Percentiles rank a stretch among this genome's conserved stretches.
Conservation (phyloP, 2,888 invertebrate genomes). For the Trissolcus brochymenae region DNA sequence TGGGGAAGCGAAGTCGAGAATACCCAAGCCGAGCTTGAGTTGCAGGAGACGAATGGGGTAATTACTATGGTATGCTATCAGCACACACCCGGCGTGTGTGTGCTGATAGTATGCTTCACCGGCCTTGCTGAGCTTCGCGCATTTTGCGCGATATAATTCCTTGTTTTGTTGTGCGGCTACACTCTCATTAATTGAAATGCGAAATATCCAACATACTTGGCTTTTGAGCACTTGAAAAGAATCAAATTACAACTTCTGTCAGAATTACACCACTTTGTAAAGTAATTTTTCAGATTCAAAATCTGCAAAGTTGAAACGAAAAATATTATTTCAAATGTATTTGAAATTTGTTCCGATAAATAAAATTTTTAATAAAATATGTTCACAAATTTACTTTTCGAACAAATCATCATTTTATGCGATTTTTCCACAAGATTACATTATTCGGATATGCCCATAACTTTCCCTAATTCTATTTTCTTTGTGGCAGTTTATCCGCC, state of each 20-base stretch:
- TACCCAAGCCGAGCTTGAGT: constrained; percentile 60
- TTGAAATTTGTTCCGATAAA: background rate
- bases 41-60: constrained; percentile 64
- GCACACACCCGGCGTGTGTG: constrained; percentile 60
- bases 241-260: background rate
- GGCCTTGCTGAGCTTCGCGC: constrained; percentile 59
- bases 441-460: background rate
- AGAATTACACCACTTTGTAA: background rate
- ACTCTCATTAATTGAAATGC: constrained; percentile 27
- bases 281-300: background rate
- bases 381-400: too few relatives aligned
- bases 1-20: constrained; percentile 25
- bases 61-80: constrained; percentile 59
- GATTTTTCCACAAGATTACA: background rate
- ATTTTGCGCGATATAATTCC: constrained; percentile 35
- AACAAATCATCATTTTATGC: too few relatives aligned
- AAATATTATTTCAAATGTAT: background rate
- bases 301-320: too few relatives aligned
- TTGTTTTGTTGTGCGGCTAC: constrained; percentile 37
- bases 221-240: too few relatives aligned
- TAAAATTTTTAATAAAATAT: background rate
- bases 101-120: constrained; percentile 62
- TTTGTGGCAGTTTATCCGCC: constrained; percentile 4
- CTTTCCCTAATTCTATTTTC: constrained; percentile 28
- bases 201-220: background rate